These are phyloP conservation scores for Leucosticte australis DNA, from an alignment of 2,113 vertebrate genomes.

Conservation along the genomic window DNA sequence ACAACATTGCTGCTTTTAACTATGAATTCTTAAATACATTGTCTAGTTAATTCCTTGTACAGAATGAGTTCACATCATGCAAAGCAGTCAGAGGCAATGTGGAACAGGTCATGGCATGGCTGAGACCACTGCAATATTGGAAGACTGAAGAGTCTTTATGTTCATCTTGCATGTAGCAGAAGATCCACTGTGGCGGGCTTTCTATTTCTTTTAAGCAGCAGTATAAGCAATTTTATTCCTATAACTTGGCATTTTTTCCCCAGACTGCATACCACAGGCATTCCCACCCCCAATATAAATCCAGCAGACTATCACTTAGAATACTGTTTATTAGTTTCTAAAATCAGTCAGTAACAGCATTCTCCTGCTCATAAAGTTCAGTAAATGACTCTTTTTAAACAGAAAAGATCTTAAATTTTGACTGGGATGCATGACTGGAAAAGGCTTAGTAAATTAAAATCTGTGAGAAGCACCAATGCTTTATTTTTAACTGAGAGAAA, in stretches of 20 bases:
- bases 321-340: neutral
- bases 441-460: constrained; percentile 1
- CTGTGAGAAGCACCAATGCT: neutral
- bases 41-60: neutral
- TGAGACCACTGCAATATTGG: neutral
- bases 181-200: neutral
- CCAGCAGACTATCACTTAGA: neutral
- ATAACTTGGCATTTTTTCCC: neutral
- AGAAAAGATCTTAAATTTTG: constrained; percentile 1
- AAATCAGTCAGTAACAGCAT: neutral
- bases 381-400: constrained; percentile 13
- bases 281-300: neutral
- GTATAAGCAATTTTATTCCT: neutral
- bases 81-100: neutral
- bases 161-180: neutral
- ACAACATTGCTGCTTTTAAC: neutral
- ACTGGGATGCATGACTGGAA: neutral
- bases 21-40: neutral
- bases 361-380: constrained; percentile 10
- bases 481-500: constrained; percentile 6
- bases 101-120: neutral
- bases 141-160: neutral
- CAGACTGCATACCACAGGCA: neutral
- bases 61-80: neutral
- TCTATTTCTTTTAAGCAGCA: neutral